Evolutionary conservation across 1,140 invertebrate genomes (phyloP).

Genomic region (Anastrepha obliqua): DNA sequence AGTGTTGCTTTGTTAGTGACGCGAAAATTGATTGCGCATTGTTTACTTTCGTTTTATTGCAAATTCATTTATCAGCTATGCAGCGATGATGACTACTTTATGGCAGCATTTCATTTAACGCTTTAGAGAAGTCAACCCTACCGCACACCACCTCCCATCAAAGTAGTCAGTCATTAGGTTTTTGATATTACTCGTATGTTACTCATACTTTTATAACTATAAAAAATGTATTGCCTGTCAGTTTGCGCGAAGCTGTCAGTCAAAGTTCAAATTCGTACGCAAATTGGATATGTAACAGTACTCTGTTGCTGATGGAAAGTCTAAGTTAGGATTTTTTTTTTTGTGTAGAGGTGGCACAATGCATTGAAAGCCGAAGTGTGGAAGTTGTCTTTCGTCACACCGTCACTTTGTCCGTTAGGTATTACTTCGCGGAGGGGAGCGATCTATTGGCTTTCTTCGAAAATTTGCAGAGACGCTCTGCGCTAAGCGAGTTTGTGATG

Average conservation of each 20-base stretch:
- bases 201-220: background rate
- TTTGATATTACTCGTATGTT: background rate
- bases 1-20: constrained; percentile 11
- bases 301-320: too few relatives aligned
- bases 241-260: constrained; percentile 1
- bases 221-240: background rate
- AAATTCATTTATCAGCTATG: constrained; percentile 28
- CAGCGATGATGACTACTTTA: background rate
- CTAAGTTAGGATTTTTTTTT: too few relatives aligned
- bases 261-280: background rate
- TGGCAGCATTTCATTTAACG: constrained; percentile 28
- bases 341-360: too few relatives aligned
- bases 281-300: background rate
- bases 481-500: too few relatives aligned
- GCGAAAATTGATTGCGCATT: background rate
- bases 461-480: too few relatives aligned
- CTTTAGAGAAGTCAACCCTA: background rate
- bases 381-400: too few relatives aligned
- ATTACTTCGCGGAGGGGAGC: too few relatives aligned
- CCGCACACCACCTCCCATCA: background rate
- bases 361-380: too few relatives aligned
- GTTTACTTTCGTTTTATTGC: constrained; percentile 16
- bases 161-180: background rate
- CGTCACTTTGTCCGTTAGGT: too few relatives aligned
- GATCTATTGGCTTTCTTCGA: too few relatives aligned